These are phyloP conservation scores for Urocyon cinereoargenteus DNA, from an alignment of 2,797 vertebrate genomes.

Conservation along the genomic window DNA sequence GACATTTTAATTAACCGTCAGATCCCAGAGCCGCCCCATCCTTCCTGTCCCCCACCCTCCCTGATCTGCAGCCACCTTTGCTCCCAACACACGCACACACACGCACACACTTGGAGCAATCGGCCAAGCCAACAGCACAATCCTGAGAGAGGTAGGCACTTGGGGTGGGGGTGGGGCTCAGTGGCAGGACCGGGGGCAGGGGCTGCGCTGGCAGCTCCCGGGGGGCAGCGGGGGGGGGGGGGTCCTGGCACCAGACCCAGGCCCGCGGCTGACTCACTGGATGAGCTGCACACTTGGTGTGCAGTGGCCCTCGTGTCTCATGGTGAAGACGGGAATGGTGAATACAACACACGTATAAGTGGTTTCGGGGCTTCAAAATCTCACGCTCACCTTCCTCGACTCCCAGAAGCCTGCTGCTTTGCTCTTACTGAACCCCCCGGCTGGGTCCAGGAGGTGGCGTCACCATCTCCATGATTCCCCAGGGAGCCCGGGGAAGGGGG, in stretches of 20 bases:
- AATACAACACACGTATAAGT: background rate
- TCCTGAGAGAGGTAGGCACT: background rate
- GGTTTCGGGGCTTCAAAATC: background rate
- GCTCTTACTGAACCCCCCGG: background rate
- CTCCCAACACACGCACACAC: background rate
- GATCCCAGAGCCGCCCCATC: constrained; percentile 52
- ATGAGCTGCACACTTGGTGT: background rate
- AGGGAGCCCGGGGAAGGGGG: too few relatives aligned
- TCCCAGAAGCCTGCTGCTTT: background rate
- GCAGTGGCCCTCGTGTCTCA: background rate
- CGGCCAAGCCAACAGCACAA: background rate
- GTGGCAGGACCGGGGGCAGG: background rate
- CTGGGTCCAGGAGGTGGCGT: background rate
- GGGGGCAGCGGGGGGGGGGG: too few relatives aligned
- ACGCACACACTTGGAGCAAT: background rate
- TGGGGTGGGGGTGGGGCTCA: background rate
- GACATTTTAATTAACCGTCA: constrained; percentile 82
- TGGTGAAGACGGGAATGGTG: background rate
- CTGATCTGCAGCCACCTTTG: background rate
- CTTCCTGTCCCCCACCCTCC: background rate
- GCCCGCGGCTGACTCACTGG: background rate
- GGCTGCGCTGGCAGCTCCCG: background rate
- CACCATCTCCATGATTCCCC: background rate
- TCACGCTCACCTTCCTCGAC: background rate
- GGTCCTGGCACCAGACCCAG: too few relatives aligned